Base-by-base conservation (phyloP, 2,888 invertebrate genomes). In the Tetanocera ferruginea region DNA sequence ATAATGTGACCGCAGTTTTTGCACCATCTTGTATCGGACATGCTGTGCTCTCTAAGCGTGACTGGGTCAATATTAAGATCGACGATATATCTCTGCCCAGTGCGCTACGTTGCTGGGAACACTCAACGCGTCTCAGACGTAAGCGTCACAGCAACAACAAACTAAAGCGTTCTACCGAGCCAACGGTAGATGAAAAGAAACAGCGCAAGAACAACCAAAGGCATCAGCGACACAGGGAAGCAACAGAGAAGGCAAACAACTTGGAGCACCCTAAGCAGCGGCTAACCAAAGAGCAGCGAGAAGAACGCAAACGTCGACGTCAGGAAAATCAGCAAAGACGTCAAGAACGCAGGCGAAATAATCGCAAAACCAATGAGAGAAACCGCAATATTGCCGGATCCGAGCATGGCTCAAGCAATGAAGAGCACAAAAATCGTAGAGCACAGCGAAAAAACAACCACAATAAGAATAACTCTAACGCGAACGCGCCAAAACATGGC, bases 21-120 rank as follows among this genome's bases (percentile, higher is more conserved):
- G 97, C 97, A 0, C 97, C 98, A 3, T 96, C 97, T 5, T 98
- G 98, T 88, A 94, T 98, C 74, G 96, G 97, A 0, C 98, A 98
- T 89, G 95, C 96, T 0, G 94, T 97, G 8, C 91, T 98, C 0
- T 95, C 96, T 3, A 94, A 96, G 84, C 92, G 94, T 5, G 96
- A 97, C 86, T 98, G 98, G 98, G 92, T 94, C 80, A 92, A 94
- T 80, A 94, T 98, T 28, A 94, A 94, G 87, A 94, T 97, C 77
- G 95, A 96, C 81, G 95, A 95, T 62, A 93, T 97, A 64, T 94
- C 96, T 17, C 90, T 98, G 78, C 95, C 97, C 0, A 93, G 95
- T 80, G 97, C 97, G 1, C 90, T 98, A 34, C 93, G 94, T 76
- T 97, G 97, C 88, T 98, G 98, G 98, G 97, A 97, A 88, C 92